Conservation (phyloP, 2,888 invertebrate genomes). For the Aleiodes testaceus region DNA sequence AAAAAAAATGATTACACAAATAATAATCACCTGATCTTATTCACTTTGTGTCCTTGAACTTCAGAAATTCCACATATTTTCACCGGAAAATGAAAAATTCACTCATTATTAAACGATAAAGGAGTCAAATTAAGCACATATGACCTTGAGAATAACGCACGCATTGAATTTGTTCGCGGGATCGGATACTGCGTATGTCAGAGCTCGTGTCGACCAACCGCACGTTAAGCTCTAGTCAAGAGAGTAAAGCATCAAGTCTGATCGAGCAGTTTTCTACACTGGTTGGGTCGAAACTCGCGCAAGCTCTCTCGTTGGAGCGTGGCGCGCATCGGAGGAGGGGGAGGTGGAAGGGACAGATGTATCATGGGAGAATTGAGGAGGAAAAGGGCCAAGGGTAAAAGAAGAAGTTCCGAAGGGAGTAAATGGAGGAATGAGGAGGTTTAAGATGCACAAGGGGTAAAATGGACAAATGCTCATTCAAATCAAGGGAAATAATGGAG, state of each 20-base stretch:
- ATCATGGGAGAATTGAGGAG: conserved; percentile 16
- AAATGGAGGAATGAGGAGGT: background rate
- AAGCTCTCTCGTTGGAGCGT: conserved; percentile 57
- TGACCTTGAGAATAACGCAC: conserved; percentile 41
- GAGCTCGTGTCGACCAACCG: background rate
- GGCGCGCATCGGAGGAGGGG: conserved; percentile 2
- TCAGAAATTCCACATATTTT: background rate
- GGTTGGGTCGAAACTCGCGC: conserved; percentile 69
- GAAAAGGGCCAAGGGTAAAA: conserved; percentile 9
- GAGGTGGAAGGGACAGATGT: conserved; percentile 13
- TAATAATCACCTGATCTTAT: conserved; percentile 20
- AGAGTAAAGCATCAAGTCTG: conserved; percentile 61
- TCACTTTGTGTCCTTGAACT: conserved; percentile 19
- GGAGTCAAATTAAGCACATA: background rate
- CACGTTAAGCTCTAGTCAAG: conserved; percentile 44
- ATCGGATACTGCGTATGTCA: background rate
- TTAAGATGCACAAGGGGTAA: no score
- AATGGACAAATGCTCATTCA: no score
- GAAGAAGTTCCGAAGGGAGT: background rate
- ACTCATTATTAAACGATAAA: background rate
- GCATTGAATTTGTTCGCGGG: conserved; percentile 10
- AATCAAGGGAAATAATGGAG: no score
- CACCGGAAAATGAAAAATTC: background rate
- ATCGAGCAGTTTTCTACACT: conserved; percentile 53
- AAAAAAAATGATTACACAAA: background rate